These are phyloP conservation scores for Sphenopsis melanotis DNA, from an alignment of 2,797 vertebrate genomes.

Conservation along the genomic window DNA sequence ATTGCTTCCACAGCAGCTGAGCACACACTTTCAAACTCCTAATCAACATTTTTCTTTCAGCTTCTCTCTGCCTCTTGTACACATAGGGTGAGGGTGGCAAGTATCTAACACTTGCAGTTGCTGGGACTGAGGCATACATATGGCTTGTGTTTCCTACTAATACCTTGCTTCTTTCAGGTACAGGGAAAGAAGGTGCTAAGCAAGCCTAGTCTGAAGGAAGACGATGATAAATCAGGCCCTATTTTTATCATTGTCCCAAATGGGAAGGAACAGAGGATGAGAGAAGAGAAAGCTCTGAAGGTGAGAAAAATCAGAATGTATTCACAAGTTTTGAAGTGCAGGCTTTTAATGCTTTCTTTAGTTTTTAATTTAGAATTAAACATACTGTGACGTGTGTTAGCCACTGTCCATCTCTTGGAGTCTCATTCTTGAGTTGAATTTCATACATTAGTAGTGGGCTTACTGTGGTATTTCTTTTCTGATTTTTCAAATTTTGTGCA, in stretches of 20 bases:
- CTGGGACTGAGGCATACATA: neutral
- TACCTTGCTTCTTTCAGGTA: constrained; percentile 68
- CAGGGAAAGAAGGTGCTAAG: constrained; percentile 86
- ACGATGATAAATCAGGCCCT: constrained; percentile 92
- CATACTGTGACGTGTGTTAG: neutral
- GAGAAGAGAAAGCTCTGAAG: constrained; percentile 94
- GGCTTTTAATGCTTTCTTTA: accelerated
- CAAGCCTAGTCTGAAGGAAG: constrained; percentile 87
- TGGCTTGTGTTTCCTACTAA: neutral
- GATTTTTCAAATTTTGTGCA: neutral
- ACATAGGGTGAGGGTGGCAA: neutral
- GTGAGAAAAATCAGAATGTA: constrained; percentile 66
- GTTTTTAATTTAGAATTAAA: neutral
- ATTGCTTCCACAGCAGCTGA: constrained; percentile 57
- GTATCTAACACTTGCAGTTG: neutral
- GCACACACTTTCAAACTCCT: constrained; percentile 23
- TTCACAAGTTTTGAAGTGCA: neutral
- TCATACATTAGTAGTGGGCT: neutral
- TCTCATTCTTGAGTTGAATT: neutral
- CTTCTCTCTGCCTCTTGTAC: constrained; percentile 16
- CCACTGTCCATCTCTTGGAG: neutral
- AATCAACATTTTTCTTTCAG: neutral
- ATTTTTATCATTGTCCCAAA: constrained; percentile 90
- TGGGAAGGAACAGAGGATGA: constrained; percentile 94
- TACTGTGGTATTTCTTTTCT: neutral